These are phyloP conservation scores for Eudasyphora cyanicolor DNA, from an alignment of 2,888 invertebrate species.

Conservation along the genomic window DNA sequence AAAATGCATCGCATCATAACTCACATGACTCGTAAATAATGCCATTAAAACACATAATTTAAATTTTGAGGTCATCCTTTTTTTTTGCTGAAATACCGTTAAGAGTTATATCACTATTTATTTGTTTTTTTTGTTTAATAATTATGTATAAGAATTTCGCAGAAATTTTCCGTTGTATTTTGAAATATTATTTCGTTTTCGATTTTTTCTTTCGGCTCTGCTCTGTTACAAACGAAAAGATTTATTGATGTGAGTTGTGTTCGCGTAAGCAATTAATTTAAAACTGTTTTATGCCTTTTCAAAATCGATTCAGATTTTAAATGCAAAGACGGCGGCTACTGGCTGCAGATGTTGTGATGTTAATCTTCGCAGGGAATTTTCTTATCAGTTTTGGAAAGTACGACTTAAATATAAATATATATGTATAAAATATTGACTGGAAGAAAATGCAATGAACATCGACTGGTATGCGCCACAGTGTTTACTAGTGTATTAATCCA, in stretches of 20 bases:
- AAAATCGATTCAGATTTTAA: conserved; percentile 28
- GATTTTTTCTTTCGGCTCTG: conserved; percentile 6
- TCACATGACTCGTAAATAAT: conserved; percentile 62
- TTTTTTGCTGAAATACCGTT: not conserved
- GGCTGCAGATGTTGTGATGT: not conserved
- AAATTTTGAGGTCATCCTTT: conserved; percentile 66
- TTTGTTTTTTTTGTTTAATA: not conserved
- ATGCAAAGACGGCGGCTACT: too few relatives aligned
- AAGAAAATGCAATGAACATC: not conserved
- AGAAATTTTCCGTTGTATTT: conserved; percentile 49
- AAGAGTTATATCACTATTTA: not conserved
- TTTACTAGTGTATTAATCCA: conserved; percentile 27
- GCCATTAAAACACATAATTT: conserved; percentile 60
- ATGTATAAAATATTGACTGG: conserved; percentile 1
- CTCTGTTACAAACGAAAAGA: conserved; percentile 21
- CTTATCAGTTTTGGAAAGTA: conserved; percentile 56
- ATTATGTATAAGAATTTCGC: not conserved
- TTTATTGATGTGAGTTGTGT: conserved; percentile 55
- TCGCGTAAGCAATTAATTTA: conserved; percentile 64
- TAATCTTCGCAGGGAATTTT: conserved; percentile 44
- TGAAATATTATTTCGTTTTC: conserved; percentile 30
- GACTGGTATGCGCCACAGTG: not conserved
- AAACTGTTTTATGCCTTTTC: conserved; percentile 67
- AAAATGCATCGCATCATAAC: conserved; percentile 36
- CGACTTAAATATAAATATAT: not conserved